Percentiles rank a stretch among this genome's conserved stretches.
phyloP scores from a whole-genome alignment of 2,888 invertebrate species.

The Physocephala rufipes region DNA sequence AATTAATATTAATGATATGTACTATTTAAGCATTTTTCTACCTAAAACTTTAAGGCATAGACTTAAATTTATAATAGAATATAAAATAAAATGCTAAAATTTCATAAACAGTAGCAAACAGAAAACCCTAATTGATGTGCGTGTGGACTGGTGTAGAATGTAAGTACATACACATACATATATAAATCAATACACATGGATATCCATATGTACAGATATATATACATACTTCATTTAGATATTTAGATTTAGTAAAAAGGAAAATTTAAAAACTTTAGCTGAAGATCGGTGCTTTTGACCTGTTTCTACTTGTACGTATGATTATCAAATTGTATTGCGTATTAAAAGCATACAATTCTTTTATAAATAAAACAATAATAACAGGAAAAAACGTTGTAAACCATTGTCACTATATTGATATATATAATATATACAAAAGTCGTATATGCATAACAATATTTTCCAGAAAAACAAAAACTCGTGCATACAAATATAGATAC shows the following conservation, averaged over 20 bases:
- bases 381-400: conserved; percentile 13
- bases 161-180: conserved; percentile 41
- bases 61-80: conserved; percentile 21
- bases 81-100: conserved; percentile 6
- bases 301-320: conserved; percentile 66
- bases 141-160: conserved; percentile 5
- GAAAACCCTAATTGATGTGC: conserved; percentile 11
- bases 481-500: conserved; percentile 36
- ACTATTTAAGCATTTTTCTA: conserved; percentile 32
- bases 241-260: conserved; percentile 50
- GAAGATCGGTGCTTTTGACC: conserved; percentile 68
- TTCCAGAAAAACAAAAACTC: background rate
- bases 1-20: too few species aligned
- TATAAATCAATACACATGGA: conserved; percentile 51
- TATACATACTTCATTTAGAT: too few species aligned
- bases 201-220: conserved; percentile 48
- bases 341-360: conserved; percentile 53
- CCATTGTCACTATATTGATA: conserved; percentile 34
- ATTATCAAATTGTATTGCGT: conserved; percentile 59
- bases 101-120: background rate
- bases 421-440: too few species aligned
- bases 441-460: conserved; percentile 13
- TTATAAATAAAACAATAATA: conserved; percentile 26
- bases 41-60: conserved; percentile 25
- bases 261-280: conserved; percentile 62